phyloP scores from a whole-genome alignment of 2,797 vertebrate genomes.

The Acanthurus tractus region DNA sequence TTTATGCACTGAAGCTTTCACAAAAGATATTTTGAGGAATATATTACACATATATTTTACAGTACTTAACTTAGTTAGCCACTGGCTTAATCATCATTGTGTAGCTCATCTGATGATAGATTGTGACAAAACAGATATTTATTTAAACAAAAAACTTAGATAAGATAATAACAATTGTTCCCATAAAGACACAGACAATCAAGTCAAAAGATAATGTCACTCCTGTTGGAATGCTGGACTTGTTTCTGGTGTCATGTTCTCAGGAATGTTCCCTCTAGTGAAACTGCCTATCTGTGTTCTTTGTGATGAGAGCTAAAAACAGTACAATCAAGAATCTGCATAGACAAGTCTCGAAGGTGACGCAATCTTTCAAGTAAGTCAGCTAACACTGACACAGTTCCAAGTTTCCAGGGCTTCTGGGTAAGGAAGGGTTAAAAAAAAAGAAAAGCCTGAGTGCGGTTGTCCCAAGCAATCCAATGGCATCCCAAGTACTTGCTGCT shows the following conservation, averaged over 20 bases:
- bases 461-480: constrained; percentile 44
- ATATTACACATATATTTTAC: too few relatives aligned
- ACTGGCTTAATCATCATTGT: too few relatives aligned
- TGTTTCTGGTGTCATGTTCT: constrained; percentile 62
- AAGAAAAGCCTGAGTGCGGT: constrained; percentile 9
- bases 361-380: background rate
- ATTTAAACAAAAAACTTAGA: background rate
- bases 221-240: constrained; percentile 59
- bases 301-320: constrained; percentile 45
- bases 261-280: constrained; percentile 68
- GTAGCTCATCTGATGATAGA: too few relatives aligned
- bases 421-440: constrained; percentile 29
- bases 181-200: constrained; percentile 39
- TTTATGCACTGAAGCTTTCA: too few relatives aligned
- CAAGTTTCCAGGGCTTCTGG: background rate
- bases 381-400: constrained; percentile 15
- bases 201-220: constrained; percentile 46
- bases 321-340: constrained; percentile 45
- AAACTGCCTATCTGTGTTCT: constrained; percentile 44
- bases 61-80: too few relatives aligned
- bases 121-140: too few relatives aligned
- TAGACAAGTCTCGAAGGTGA: constrained; percentile 58
- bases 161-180: constrained; percentile 31
- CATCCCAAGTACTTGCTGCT: constrained; percentile 41
- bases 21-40: too few relatives aligned